Evolutionary conservation across 2,888 invertebrate species (phyloP).

Genomic region (Celastrina argiolus): DNA sequence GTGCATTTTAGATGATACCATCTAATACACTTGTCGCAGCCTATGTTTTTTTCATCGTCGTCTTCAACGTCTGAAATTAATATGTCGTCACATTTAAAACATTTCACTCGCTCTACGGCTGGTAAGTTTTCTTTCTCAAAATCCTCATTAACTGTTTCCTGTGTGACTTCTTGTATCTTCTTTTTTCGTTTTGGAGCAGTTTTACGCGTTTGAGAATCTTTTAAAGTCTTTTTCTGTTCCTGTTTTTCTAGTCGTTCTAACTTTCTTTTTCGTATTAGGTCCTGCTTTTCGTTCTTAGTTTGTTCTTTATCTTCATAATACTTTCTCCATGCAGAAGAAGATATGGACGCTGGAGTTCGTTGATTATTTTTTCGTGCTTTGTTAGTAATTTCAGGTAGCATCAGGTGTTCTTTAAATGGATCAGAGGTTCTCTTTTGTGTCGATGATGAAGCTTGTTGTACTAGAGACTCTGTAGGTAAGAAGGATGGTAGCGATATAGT

Average conservation of each 20-base stretch:
- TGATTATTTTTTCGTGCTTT: conserved; percentile 34
- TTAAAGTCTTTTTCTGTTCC: conserved; percentile 29
- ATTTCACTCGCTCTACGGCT: conserved; percentile 27
- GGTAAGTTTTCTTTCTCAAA: conserved; percentile 25
- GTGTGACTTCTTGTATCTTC: no score
- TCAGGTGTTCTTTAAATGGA: conserved; percentile 36
- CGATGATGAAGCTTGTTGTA: neutral
- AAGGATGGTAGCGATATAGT: neutral
- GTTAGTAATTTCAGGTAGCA: conserved; percentile 34
- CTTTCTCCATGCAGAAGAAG: conserved; percentile 35
- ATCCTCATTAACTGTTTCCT: conserved; percentile 18
- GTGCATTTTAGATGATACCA: conserved; percentile 36
- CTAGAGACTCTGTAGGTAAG: neutral
- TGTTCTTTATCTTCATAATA: conserved; percentile 34
- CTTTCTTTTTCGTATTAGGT: conserved; percentile 36
- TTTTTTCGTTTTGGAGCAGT: no score
- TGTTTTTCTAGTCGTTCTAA: conserved; percentile 32
- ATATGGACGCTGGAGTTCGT: conserved; percentile 36
- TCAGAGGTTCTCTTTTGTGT: conserved; percentile 32
- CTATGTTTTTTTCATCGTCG: conserved; percentile 37
- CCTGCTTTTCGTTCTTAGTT: conserved; percentile 34
- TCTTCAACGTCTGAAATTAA: conserved; percentile 38
- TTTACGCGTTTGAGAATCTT: no score
- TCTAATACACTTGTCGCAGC: conserved; percentile 30
- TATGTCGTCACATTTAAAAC: conserved; percentile 34